Evolutionary conservation across 1,140 invertebrate species (phyloP), one percentile per base, ranked within the genome.

Genomic region (Saxidomus purpurata): DNA sequence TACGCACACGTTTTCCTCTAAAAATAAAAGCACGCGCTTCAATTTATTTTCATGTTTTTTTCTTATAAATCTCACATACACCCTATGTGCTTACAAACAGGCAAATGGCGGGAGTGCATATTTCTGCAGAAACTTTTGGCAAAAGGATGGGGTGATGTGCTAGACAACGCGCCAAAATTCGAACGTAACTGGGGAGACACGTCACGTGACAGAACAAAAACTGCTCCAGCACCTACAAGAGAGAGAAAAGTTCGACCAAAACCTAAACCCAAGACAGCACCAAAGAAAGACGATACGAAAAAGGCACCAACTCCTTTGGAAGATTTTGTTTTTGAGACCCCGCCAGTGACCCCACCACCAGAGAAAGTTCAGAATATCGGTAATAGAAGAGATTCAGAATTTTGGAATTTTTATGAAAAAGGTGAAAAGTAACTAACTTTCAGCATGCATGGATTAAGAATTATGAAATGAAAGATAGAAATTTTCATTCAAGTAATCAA

Each of bases 321-420:
- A 38, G 90, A 92, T 43, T 74, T 92, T 25, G 79, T 79, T 19
- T 93, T 93, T 63, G 71, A 89, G 43, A 93, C 92, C 9, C 92
- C 92, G 36, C 92, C 92, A 47, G 43, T 89, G 15, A 93, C 91
- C 0, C 91, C 92, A 2, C 91, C 89, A 2, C 81, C 89, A 22
- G 91, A 83, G 19, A 80, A 81, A 67, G 47, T 90, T 31, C 61
- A 89, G 25, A 47, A 40, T 59, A n/a, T 28, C 3, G 55, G 61
- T 9, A 91, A 63, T 19, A 67, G 28, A 59, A 67, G 36, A 63
- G 92, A 92, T 89, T 84, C 90, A 74, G 92, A 93, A 59, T 93
- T 93, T 47, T 93, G 92, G 92, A 83, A 89, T 19, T 92, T 93
- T 63, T 92, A 89, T 90, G 92, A 93, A 43, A 86, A 92, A 43